Evolutionary conservation across 2,113 vertebrate species (phyloP).

Genomic region (Mus spicilegus): DNA sequence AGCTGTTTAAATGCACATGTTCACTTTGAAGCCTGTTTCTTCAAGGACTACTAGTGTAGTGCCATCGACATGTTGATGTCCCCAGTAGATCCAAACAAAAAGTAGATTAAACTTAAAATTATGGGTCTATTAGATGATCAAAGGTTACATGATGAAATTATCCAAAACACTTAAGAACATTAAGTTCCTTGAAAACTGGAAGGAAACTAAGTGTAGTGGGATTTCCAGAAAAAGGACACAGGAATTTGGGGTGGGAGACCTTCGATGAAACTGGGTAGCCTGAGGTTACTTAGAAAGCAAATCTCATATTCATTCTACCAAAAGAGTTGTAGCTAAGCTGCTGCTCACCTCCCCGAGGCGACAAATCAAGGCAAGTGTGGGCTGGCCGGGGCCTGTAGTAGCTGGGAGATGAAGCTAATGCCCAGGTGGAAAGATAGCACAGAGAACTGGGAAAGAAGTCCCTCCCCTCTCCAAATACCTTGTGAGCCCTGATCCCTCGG

Average conservation of each 20-base stretch:
- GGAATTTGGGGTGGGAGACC: neutral
- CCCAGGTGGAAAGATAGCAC: neutral
- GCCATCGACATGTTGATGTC: neutral
- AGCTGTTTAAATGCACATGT: neutral
- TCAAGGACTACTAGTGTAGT: neutral
- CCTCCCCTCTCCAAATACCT: neutral
- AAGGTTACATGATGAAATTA: neutral
- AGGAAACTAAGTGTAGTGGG: neutral
- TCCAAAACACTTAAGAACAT: no score
- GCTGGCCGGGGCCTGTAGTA: neutral
- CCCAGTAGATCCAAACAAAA: neutral
- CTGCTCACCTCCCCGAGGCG: neutral
- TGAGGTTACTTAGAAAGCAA: neutral
- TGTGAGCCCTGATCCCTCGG: neutral
- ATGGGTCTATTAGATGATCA: neutral
- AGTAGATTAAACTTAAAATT: neutral
- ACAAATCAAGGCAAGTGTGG: no score
- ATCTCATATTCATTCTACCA: neutral
- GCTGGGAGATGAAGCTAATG: neutral
- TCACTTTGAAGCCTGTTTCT: neutral
- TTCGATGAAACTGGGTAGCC: neutral
- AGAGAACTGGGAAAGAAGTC: neutral
- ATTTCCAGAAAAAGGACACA: neutral
- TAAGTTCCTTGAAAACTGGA: neutral
- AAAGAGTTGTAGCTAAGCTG: neutral